phyloP scores from a whole-genome alignment of 2,888 invertebrate species.

The Octodonta nipae region DNA sequence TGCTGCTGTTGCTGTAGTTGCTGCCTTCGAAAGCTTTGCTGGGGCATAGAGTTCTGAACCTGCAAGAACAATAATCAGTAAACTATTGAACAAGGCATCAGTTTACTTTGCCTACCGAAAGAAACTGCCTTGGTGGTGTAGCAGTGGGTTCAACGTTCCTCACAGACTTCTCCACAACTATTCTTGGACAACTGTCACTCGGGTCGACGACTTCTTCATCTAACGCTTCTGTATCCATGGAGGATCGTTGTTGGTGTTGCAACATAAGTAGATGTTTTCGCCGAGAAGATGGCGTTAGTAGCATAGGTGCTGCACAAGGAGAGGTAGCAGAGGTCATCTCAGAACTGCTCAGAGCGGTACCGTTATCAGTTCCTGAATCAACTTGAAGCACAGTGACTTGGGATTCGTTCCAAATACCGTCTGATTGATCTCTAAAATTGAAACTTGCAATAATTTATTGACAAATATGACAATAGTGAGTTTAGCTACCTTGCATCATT shows the following conservation, averaged over 20 bases:
- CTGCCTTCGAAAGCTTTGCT: neutral
- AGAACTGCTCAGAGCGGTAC: conserved; percentile 42
- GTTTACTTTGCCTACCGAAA: too few species aligned
- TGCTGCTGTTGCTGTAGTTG: neutral
- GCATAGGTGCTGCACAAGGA: conserved; percentile 40
- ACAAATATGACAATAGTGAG: neutral
- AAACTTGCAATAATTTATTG: too few species aligned
- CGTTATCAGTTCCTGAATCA: conserved; percentile 55
- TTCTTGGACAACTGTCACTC: conserved; percentile 12
- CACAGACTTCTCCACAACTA: conserved; percentile 11
- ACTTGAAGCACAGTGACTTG: conserved; percentile 71
- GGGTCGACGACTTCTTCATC: conserved; percentile 58
- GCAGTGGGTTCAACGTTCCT: too few species aligned
- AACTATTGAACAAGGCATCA: too few species aligned
- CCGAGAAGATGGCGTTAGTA: conserved; percentile 66
- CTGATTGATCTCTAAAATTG: conserved; percentile 72
- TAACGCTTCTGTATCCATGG: conserved; percentile 70
- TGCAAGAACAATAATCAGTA: too few species aligned
- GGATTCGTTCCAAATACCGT: conserved; percentile 81
- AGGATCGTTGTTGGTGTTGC: conserved; percentile 75
- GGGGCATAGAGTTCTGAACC: too few species aligned
- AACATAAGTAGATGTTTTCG: conserved; percentile 62
- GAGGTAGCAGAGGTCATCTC: conserved; percentile 37
- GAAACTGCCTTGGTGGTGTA: conserved; percentile 8
- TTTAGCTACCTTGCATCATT: conserved; percentile 48